Conservation (phyloP, 2,113 vertebrate genomes). For the Holacanthus passer region DNA sequence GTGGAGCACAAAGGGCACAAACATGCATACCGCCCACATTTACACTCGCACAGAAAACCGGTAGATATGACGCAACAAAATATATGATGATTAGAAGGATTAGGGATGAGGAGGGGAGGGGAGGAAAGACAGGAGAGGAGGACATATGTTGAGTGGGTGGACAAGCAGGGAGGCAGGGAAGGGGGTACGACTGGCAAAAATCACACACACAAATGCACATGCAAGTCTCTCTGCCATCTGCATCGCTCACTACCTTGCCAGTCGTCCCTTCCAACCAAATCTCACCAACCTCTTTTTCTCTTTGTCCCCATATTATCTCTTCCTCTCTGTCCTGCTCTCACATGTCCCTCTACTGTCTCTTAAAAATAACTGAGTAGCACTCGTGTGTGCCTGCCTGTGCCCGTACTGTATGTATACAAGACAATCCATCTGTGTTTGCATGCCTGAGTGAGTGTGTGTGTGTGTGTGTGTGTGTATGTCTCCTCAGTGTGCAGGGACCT, state of each 20-base stretch:
- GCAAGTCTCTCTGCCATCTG: slow-evolving; percentile 76
- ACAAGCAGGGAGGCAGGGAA: slow-evolving; percentile 68
- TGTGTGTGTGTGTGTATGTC: slow-evolving; percentile 49
- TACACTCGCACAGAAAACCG: slow-evolving; percentile 11
- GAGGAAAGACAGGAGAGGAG: slow-evolving; percentile 41
- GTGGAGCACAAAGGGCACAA: slow-evolving; percentile 58
- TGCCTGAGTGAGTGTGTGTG: slow-evolving; percentile 27
- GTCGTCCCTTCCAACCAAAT: slow-evolving; percentile 58
- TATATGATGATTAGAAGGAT: slow-evolving; percentile 44
- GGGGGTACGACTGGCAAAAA: slow-evolving; percentile 69
- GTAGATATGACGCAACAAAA: slow-evolving; percentile 51
- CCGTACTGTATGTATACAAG: slow-evolving; percentile 4
- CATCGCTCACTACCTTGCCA: slow-evolving; percentile 68
- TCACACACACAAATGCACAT: slow-evolving; percentile 49
- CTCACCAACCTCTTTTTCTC: background rate
- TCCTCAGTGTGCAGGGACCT: slow-evolving; percentile 73
- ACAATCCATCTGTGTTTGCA: slow-evolving; percentile 27
- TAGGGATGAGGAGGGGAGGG: slow-evolving; percentile 48
- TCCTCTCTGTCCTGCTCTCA: slow-evolving; percentile 2
- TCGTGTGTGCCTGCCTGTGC: background rate
- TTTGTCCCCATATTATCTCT: too few species aligned
- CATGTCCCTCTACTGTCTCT: background rate
- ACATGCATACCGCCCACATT: slow-evolving; percentile 43
- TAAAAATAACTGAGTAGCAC: slow-evolving; percentile 15
- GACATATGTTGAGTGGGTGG: slow-evolving; percentile 84